Base-by-base conservation (phyloP, 2,888 invertebrate genomes). In the Agapostemon virescens region DNA sequence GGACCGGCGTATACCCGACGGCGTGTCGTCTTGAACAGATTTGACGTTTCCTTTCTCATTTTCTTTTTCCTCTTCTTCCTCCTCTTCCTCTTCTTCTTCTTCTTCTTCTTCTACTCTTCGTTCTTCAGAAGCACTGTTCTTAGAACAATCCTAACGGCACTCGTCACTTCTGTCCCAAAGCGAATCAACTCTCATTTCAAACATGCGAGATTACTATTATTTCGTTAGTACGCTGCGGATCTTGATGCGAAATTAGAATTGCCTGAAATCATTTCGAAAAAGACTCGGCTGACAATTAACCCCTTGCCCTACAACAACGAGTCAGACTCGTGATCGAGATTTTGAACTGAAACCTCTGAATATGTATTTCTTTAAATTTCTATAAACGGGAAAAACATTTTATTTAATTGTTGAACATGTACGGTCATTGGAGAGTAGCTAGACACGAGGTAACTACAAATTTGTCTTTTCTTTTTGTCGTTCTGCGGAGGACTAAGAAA, bases 11-110 rank as follows among this genome's bases (percentile, higher is more conserved):
- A 33, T 61, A 30, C 61, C 33, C 61, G 30, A 30, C 61, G 36
- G 33, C 36, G 63, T 1, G 13, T 63, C 13, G 63, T 63, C 63
- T 63, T 63, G n/a, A 63, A 63, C 63, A n/a, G 33, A 33, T 63
- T 63, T 33, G 63, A 63, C 63, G 63, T 63, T 36, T n/a, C 30
- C 55, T 17, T 55, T 13, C 55, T 55, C 26, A 6, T 49, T 9
- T 9, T n/a, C 20, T 20, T 6, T 20, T 9, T 26, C 15, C 4
- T 11, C 0, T 26, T 55, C 6, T 3, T 11, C 3, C 13, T 26
- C 55, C n/a, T 55, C 7, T 55, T 26, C 7, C 40, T n/a, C 20
- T 20, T 6, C 45, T 9, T 26, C 15, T 1, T 11, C 0, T 26
- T 55, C 6, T 3, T 11, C 3, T 11, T 26, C 55, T 26, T 55